These are phyloP conservation scores for Sebastes steindachneri DNA, from an alignment of 2,797 vertebrate species.

Conservation along the genomic window DNA sequence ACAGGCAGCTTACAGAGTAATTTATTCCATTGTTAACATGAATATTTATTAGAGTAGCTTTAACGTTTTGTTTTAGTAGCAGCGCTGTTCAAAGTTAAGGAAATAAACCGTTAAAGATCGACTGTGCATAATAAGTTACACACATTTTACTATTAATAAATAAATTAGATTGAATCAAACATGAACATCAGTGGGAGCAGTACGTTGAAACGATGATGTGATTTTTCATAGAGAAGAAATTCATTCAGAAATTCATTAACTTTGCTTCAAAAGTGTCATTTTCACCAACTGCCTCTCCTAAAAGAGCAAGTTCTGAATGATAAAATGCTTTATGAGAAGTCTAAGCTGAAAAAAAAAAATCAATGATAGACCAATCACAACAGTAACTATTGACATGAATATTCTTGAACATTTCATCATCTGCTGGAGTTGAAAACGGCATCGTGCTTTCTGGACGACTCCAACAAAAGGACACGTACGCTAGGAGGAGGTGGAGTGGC, in stretches of 20 bases:
- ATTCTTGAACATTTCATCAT: not conserved
- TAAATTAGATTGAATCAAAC: not conserved
- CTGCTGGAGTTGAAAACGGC: not conserved
- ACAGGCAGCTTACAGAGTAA: not conserved
- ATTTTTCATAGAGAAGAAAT: not conserved
- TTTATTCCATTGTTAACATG: not conserved
- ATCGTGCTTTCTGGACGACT: not conserved
- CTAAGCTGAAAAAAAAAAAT: not conserved
- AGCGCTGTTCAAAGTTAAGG: not conserved
- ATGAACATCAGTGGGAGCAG: not conserved
- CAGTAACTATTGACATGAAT: not conserved
- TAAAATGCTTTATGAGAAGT: not conserved
- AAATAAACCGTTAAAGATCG: not conserved
- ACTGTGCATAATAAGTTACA: not conserved
- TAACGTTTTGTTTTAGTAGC: not conserved
- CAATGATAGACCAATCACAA: not conserved
- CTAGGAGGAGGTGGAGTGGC: not conserved
- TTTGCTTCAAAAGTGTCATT: not conserved
- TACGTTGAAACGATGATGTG: not conserved
- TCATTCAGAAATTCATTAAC: not conserved
- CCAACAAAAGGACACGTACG: not conserved
- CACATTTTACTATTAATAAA: not conserved
- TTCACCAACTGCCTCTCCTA: not conserved
- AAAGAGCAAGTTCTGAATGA: not conserved
- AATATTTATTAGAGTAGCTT: not conserved